Evolutionary conservation across 2,888 invertebrate species (phyloP), one percentile per base, ranked within the genome.

Genomic region (Nomada lathburiana): DNA sequence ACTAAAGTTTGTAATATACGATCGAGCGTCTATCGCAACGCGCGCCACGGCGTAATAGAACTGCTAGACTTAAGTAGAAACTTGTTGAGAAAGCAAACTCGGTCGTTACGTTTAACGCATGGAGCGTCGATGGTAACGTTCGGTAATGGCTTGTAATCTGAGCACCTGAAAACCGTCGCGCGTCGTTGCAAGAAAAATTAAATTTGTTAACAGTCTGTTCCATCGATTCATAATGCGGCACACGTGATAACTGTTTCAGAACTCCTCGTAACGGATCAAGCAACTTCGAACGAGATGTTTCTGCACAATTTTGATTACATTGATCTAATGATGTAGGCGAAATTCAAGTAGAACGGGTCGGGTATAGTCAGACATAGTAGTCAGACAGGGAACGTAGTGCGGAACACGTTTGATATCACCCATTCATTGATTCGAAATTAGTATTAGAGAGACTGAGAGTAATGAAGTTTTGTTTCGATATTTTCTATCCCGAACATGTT

Each of bases 1-100:
- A 75, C 78, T 83, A 82, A 88, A 88, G 87, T 88, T 88, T 82
- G 80, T 85, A 88, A 88, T 85, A 82, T 86, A 88, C 86, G 87
- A 86, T 87, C 86, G 78, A 76, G 73, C 65, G 76, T 82, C 83
- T 87, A 83, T 87, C 79, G 85, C 80, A 76, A 74, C 70, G 53
- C 5, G 52, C 53, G 78, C 68, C 55, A 60, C 67, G 72, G 69
- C 75, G 76, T 86, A 88, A 88, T 87, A 85, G 86, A 81, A 87
- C 87, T 84, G 68, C 77, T 83, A 80, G 82, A 67, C 78, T 80
- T 69, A 86, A 83, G 84, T 80, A 80, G 86, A 75, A 86, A 86
- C 86, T 86, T 86, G 85, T 83, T 76, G 80, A 77, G 74, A 83
- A 68, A 83, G 76, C 80, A 84, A 86, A 82, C 80, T 82, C 74